phyloP scores from a whole-genome alignment of 23 tunicate genomes.

The Ascidia mentula region DNA sequence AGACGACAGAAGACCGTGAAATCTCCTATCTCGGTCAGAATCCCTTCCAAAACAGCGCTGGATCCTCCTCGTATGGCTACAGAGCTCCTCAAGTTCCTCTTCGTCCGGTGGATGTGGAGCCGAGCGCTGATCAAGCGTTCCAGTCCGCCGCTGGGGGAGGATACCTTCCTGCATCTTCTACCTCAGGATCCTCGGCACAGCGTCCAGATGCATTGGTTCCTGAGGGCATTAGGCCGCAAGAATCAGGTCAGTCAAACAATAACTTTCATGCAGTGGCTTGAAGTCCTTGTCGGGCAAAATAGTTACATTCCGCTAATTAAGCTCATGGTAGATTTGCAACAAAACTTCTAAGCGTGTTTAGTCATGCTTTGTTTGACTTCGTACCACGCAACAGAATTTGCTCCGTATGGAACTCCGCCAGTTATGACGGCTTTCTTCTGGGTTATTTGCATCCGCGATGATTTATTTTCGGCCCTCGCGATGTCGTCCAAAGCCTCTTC shows the following conservation, averaged over 20 bases:
- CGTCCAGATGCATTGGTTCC: background rate
- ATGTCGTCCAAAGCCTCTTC: too few relatives aligned
- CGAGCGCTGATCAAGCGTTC: background rate
- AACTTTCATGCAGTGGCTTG: too few relatives aligned
- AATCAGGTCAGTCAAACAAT: background rate
- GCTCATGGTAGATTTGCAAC: too few relatives aligned
- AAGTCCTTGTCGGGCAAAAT: too few relatives aligned
- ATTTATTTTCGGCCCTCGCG: background rate
- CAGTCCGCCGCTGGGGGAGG: background rate
- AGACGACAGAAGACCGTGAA: background rate
- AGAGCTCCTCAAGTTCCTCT: background rate
- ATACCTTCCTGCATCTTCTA: background rate
- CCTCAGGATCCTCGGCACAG: background rate
- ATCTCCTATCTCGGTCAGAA: constrained; percentile 12
- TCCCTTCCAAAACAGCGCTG: background rate
- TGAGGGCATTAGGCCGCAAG: background rate
- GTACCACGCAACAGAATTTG: background rate
- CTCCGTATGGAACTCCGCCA: too few relatives aligned
- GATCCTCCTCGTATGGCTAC: background rate
- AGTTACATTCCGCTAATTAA: too few relatives aligned
- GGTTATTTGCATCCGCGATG: background rate
- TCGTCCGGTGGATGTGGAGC: background rate
- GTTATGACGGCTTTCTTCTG: too few relatives aligned
- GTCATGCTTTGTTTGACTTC: background rate
- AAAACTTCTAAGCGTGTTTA: too few relatives aligned